Conservation (phyloP, 2,888 invertebrate genomes). For the Tetranychus piercei region DNA sequence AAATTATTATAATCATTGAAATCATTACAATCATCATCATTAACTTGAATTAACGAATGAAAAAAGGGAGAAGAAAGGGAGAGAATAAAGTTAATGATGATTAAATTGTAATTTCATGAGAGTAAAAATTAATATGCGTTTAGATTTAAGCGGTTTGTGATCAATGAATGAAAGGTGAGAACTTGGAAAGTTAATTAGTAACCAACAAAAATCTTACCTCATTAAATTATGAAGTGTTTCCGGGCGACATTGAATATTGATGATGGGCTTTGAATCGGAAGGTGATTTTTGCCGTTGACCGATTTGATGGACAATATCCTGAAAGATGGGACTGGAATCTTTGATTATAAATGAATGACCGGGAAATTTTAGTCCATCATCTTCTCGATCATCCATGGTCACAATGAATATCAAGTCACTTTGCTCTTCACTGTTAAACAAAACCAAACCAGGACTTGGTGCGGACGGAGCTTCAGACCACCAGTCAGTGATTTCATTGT, state of each 20-base stretch:
- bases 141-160: too few species aligned
- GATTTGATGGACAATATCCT: constrained; percentile 39
- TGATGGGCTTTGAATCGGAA: not conserved
- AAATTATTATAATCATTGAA: too few species aligned
- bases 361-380: constrained; percentile 42
- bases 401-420: constrained; percentile 47
- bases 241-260: constrained; percentile 35
- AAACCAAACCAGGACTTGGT: constrained; percentile 25
- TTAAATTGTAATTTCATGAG: too few species aligned
- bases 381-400: constrained; percentile 34
- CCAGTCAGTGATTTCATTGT: not conserved
- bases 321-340: constrained; percentile 45
- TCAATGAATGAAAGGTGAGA: not conserved
- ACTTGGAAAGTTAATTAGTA: not conserved
- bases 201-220: constrained; percentile 32
- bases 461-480: constrained; percentile 23
- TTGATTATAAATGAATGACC: constrained; percentile 46
- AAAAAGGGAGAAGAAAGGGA: too few species aligned
- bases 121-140: too few species aligned
- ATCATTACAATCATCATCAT: too few species aligned
- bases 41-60: too few species aligned
- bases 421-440: constrained; percentile 31
- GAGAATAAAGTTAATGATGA: too few species aligned
- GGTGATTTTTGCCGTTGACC: constrained; percentile 22
- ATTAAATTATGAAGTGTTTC: constrained; percentile 48